Percentiles rank a stretch among this genome's conserved stretches.
phyloP scores from a whole-genome alignment of 2,113 vertebrate genomes.

The Thamnophis sirtalis region DNA sequence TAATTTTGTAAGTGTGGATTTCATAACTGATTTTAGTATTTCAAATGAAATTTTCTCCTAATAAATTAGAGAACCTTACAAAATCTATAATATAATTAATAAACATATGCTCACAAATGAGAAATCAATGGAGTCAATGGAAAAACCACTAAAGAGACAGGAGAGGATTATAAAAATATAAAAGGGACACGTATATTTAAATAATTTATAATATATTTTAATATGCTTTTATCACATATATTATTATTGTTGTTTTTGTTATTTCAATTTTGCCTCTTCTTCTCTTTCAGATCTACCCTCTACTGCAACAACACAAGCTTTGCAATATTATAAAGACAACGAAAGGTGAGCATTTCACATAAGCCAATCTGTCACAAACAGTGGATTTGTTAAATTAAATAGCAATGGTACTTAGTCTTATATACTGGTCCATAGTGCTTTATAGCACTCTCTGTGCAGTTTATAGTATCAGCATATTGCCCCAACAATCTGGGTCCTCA shows the following conservation, averaged over 20 bases:
- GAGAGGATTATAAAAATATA: neutral
- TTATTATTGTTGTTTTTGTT: neutral
- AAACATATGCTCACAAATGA: neutral
- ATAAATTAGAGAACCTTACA: neutral
- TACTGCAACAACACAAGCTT: neutral
- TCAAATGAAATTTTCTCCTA: neutral
- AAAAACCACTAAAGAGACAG: constrained; percentile 1
- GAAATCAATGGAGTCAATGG: too few species aligned
- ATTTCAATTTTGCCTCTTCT: neutral
- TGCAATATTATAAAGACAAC: neutral
- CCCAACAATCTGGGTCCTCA: neutral
- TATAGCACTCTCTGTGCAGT: neutral
- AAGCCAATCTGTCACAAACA: neutral
- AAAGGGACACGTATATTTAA: neutral
- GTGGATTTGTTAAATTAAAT: constrained; percentile 10
- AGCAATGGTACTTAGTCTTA: neutral
- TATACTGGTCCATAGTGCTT: neutral
- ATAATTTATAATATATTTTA: neutral
- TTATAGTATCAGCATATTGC: neutral
- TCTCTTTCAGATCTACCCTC: neutral
- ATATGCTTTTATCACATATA: neutral
- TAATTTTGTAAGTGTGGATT: neutral
- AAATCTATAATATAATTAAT: neutral
- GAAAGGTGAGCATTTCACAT: neutral
- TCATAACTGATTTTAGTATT: neutral